Evolutionary conservation across 2,113 vertebrate species (phyloP), one percentile per base, ranked within the genome.

Genomic region (Esox niger): DNA sequence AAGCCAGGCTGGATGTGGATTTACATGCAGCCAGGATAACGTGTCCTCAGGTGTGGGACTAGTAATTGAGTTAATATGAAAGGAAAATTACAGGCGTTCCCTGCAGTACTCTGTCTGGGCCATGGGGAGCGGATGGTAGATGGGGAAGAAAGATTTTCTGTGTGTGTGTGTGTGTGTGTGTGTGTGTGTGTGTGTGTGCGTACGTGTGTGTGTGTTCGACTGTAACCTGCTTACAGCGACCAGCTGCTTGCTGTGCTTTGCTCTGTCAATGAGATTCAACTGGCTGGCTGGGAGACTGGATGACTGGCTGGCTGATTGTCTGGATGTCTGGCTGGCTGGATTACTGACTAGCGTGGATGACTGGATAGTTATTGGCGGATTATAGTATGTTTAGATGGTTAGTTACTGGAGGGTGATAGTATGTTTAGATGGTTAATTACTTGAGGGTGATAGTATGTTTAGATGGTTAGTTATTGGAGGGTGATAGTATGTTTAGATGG

Each of bases 71-170:
- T 81, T 86, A 79, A 83, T 58, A 72, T 73, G 71, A 61, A 81
- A 31, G 76, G 79, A 77, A 87, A 86, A 82, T 86, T 67, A 73
- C 78, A 76, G 73, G 54, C 61, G 29, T 58, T 69, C 71, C 73
- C 75, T 70, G 83, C 66, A 74, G 79, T 67, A 71, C 69, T 33
- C 32, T 38, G 35, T 43, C 61, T 72, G 61, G 64, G 66, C 75
- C 69, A 62, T 23, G 27, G 75, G 79, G 73, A 68, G 64, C 1
- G 55, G 20, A 30, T 21, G 55, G 71, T 81, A 66, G 78, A 71
- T 67, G 66, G 77, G 70, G 78, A 79, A 86, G 85, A 84, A 82
- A 76, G 76, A 82, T 85, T 87, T 87, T 83, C 86, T 86, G 78
- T 73, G 83, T 84, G 10, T 35, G 10, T 35, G 33, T 35, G 33